Conservation (phyloP, 2,113 vertebrate genomes). For the Malaclemys terrapin region DNA sequence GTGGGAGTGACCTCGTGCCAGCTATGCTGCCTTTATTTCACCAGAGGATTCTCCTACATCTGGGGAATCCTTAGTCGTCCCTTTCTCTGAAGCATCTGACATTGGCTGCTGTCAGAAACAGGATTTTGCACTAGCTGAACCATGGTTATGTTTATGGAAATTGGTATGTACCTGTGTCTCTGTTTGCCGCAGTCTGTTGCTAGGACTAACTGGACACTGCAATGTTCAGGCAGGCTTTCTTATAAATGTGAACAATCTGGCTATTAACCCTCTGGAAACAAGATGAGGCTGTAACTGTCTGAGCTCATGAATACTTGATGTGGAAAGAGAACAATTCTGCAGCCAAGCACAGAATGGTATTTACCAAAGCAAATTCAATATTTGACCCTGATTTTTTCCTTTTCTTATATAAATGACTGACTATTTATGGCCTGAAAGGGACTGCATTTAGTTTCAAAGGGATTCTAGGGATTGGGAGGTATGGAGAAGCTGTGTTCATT, state of each 20-base stretch:
- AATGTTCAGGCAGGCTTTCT: neutral
- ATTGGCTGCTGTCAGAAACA: neutral
- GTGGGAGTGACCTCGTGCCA: neutral
- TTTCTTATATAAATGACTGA: constrained; percentile 18
- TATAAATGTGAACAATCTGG: neutral
- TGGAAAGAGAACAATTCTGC: neutral
- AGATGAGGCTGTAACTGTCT: neutral
- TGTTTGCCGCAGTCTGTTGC: rapidly evolving
- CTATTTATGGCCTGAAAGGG: neutral
- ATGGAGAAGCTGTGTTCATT: neutral
- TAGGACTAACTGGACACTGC: neutral
- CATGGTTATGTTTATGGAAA: rapidly evolving
- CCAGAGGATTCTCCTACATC: neutral
- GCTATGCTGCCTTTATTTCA: neutral
- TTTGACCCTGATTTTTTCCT: neutral
- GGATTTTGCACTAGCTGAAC: neutral
- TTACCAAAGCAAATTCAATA: neutral
- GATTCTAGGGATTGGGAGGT: neutral
- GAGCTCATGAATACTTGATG: constrained; percentile 46
- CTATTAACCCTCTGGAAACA: neutral
- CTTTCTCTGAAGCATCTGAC: neutral
- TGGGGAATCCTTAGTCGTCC: rapidly evolving
- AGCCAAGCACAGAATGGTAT: neutral
- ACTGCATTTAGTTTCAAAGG: neutral
- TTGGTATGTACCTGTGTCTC: neutral